Evolutionary conservation across 2,888 invertebrate genomes (phyloP).

Genomic region (Allygus modestus): DNA sequence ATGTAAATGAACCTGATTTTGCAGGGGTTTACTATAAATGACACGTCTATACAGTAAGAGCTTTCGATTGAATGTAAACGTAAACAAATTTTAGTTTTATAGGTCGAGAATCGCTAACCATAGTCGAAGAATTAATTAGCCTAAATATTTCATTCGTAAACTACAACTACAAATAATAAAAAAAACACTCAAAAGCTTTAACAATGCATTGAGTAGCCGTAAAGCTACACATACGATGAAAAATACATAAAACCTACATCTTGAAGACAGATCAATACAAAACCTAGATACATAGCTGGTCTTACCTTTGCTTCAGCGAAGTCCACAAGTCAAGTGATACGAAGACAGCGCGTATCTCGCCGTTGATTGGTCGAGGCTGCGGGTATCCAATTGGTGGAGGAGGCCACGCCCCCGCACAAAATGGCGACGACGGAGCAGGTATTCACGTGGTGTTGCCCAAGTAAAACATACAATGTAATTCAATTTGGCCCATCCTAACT

Average conservation of each 20-base stretch:
- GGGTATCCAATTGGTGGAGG: slow-evolving; percentile 7
- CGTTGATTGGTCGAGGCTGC: neutral
- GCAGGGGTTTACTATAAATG: too few species aligned
- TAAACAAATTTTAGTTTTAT: too few species aligned
- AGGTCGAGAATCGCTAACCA: too few species aligned
- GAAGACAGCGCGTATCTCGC: neutral
- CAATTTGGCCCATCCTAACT: neutral
- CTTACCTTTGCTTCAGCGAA: slow-evolving; percentile 7
- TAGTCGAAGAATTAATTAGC: too few species aligned
- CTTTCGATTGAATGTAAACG: too few species aligned
- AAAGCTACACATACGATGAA: too few species aligned
- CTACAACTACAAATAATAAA: too few species aligned
- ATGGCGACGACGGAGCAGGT: slow-evolving; percentile 9
- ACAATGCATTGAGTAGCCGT: too few species aligned
- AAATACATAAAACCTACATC: slow-evolving; percentile 14
- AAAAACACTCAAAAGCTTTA: too few species aligned
- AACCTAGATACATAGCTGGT: neutral
- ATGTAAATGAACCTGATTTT: too few species aligned
- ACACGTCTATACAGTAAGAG: too few species aligned
- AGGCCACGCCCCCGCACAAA: slow-evolving; percentile 8
- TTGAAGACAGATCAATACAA: neutral
- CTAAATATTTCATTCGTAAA: too few species aligned
- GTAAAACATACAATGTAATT: slow-evolving; percentile 18
- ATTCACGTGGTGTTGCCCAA: neutral
- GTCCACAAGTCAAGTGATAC: slow-evolving; percentile 37